These are phyloP conservation scores for Ceyx melanurus DNA, from an alignment of 2,113 vertebrate genomes.

Conservation along the genomic window DNA sequence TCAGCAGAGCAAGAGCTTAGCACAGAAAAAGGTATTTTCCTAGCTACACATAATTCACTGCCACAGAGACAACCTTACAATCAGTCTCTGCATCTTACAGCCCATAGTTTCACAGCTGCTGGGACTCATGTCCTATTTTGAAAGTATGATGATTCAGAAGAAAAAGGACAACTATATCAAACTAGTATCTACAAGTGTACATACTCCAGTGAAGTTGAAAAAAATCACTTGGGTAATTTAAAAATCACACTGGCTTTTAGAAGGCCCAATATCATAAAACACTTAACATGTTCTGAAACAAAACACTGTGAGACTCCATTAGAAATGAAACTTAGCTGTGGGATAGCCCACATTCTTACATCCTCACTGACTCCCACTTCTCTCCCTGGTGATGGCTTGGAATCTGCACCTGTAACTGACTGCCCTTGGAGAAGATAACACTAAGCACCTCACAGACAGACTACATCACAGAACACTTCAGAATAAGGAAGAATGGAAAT, in stretches of 20 bases:
- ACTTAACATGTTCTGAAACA: fast-evolving
- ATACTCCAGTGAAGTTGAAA: not conserved
- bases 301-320: not conserved
- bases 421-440: not conserved
- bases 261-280: not conserved
- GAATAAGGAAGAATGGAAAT: not conserved
- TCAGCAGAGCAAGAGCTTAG: not conserved
- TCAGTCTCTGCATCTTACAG: not conserved
- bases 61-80: not conserved
- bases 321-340: not conserved
- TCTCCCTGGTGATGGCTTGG: not conserved
- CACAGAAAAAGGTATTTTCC: not conserved
- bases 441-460: not conserved
- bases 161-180: not conserved
- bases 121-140: fast-evolving
- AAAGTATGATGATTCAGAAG: not conserved
- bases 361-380: not conserved
- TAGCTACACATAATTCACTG: not conserved
- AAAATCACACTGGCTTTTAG: not conserved
- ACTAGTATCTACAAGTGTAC: not conserved
- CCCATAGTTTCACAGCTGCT: not conserved
- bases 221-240: not conserved
- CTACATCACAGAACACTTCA: not conserved
- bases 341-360: not conserved
- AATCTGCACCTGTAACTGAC: not conserved